Evolutionary conservation across 2,888 invertebrate species (phyloP).

Genomic region (Camptogramma bilineatum): DNA sequence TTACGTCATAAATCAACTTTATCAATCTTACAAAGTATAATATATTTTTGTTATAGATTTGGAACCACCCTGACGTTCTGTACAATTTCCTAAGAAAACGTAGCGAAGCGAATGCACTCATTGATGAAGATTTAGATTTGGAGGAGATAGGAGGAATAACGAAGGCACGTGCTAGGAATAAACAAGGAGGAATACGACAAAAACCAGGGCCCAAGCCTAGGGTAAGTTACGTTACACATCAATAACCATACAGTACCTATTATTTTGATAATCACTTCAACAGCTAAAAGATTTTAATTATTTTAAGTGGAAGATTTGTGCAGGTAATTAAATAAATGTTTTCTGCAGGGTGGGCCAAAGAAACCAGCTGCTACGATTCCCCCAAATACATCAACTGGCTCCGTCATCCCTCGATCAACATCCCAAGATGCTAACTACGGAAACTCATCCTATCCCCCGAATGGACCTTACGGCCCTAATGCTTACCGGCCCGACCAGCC

Average conservation of each 20-base stretch:
- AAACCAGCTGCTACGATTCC: slow-evolving; percentile 83
- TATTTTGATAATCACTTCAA: too few relatives aligned
- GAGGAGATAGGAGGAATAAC: slow-evolving; percentile 89
- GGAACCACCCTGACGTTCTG: slow-evolving; percentile 97
- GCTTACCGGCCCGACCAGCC: slow-evolving; percentile 66
- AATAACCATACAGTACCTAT: neutral
- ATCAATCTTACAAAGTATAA: too few relatives aligned
- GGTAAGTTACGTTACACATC: slow-evolving; percentile 7
- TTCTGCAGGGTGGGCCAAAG: slow-evolving; percentile 71
- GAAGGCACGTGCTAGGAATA: slow-evolving; percentile 65
- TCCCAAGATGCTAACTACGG: slow-evolving; percentile 59
- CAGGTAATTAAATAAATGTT: too few relatives aligned
- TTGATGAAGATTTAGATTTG: slow-evolving; percentile 91
- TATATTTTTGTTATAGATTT: slow-evolving; percentile 85
- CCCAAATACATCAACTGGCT: slow-evolving; percentile 70
- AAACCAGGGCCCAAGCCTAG: slow-evolving; percentile 30
- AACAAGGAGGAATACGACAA: slow-evolving; percentile 29
- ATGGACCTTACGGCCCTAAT: slow-evolving; percentile 67
- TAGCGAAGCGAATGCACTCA: slow-evolving; percentile 89
- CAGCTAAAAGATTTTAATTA: too few relatives aligned
- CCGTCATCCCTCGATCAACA: slow-evolving; percentile 55
- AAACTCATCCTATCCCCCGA: slow-evolving; percentile 65
- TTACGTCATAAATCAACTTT: too few relatives aligned
- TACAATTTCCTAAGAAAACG: slow-evolving; percentile 95
- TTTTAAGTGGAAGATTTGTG: too few relatives aligned